Conservation (phyloP, 2,113 vertebrate species). For the Chinchilla lanigera region DNA sequence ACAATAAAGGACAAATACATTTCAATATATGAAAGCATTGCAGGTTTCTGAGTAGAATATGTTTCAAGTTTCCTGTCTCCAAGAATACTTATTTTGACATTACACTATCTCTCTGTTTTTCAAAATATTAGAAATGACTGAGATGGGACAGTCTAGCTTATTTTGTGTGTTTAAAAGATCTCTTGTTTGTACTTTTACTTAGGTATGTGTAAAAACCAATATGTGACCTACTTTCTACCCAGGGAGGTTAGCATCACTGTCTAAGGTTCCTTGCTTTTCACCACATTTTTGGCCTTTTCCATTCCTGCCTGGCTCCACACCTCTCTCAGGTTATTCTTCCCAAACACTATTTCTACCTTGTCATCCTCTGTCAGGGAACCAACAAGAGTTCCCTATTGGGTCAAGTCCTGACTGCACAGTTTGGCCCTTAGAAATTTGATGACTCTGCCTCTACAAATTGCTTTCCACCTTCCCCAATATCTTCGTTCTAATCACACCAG, state of each 20-base stretch:
- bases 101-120: slow-evolving; percentile 13
- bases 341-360: background rate
- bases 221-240: background rate
- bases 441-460: background rate
- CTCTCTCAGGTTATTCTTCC: background rate
- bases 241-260: background rate
- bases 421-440: background rate
- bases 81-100: background rate
- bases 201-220: background rate
- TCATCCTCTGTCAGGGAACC: background rate
- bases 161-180: slow-evolving; percentile 9
- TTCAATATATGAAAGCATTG: background rate
- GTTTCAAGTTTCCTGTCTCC: background rate
- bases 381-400: background rate
- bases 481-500: background rate
- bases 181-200: background rate
- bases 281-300: background rate
- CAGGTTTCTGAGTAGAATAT: background rate
- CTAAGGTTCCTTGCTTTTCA: background rate
- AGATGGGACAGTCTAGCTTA: background rate
- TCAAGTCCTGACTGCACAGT: background rate
- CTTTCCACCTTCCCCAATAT: background rate
- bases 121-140: background rate
- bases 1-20: slow-evolving; percentile 4
- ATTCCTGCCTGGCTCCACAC: background rate